These are phyloP conservation scores for Tetragnatha versicolor DNA, from an alignment of 1,140 invertebrate species.

Conservation along the genomic window DNA sequence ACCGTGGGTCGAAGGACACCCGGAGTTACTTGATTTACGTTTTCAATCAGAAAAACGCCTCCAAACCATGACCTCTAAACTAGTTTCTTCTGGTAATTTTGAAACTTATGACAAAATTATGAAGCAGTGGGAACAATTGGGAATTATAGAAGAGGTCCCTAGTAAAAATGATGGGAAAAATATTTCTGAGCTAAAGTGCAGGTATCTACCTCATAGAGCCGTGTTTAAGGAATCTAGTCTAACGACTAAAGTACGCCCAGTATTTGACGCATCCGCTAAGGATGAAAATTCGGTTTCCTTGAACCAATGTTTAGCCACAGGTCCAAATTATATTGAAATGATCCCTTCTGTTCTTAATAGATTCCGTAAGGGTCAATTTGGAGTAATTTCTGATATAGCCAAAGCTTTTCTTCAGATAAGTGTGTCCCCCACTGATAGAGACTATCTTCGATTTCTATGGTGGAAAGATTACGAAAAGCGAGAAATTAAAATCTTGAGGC, in stretches of 20 bases:
- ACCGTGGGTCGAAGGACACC: too few species aligned
- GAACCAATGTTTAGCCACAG: background rate
- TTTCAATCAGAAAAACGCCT: too few species aligned
- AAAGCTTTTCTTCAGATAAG: conserved; percentile 10
- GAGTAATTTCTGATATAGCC: background rate
- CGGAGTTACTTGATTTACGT: too few species aligned
- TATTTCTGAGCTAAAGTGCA: background rate
- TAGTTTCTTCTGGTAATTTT: too few species aligned
- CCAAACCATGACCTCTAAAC: too few species aligned
- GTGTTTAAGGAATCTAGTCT: conserved; percentile 54
- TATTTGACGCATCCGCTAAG: background rate
- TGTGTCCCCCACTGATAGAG: background rate
- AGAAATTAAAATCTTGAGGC: background rate
- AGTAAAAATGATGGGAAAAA: background rate
- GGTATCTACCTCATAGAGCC: conserved; percentile 57
- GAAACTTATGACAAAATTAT: too few species aligned
- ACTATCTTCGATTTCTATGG: conserved; percentile 16
- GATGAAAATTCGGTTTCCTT: conserved; percentile 1
- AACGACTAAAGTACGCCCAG: conserved; percentile 23
- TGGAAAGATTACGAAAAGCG: conserved; percentile 6
- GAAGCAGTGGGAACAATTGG: background rate
- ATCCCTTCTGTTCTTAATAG: background rate
- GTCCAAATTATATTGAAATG: background rate
- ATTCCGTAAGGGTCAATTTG: background rate
- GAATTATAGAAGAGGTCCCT: background rate